A percentile compares a stretch with the other conserved stretches of the same genome.
Conservation (phyloP, 2,888 invertebrate species). For the Chymomyza procnemis region DNA sequence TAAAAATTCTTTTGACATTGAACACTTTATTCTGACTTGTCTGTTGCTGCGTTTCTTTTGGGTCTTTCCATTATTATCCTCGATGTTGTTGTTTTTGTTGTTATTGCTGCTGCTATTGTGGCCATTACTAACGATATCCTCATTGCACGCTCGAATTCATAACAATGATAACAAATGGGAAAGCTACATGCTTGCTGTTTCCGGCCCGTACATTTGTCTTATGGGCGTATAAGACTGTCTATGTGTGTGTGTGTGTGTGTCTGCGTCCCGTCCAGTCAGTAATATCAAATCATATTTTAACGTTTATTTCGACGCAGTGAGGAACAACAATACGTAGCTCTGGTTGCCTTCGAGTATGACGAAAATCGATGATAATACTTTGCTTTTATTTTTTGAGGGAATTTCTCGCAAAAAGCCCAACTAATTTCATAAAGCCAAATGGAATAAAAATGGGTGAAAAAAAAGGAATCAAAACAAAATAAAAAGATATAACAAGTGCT, state of each 20-base stretch:
- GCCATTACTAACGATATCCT: conserved; percentile 26
- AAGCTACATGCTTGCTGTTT: conserved; percentile 48
- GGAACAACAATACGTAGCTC: conserved; percentile 11
- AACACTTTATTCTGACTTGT: conserved; percentile 51
- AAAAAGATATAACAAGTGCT: background rate
- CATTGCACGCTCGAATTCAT: conserved; percentile 58
- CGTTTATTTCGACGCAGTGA: conserved; percentile 43
- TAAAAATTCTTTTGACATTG: conserved; percentile 63
- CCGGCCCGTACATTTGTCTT: conserved; percentile 43
- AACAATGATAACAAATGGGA: conserved; percentile 64
- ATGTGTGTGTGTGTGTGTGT: conserved; percentile 24
- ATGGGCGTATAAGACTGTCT: conserved; percentile 39
- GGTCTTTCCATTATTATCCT: background rate
- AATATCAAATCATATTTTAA: conserved; percentile 68
- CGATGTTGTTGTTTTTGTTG: conserved; percentile 22
- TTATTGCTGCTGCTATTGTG: conserved; percentile 35
- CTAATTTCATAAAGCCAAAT: conserved; percentile 66
- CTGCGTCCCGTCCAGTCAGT: conserved; percentile 56
- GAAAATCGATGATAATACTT: background rate
- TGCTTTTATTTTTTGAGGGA: background rate
- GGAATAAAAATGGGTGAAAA: conserved; percentile 55
- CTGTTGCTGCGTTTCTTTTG: conserved; percentile 11
- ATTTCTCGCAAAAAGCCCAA: conserved; percentile 1
- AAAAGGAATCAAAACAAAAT: conserved; percentile 12
- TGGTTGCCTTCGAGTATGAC: background rate